Percentiles rank a stretch among this genome's conserved stretches.
These are phyloP conservation scores for Chloroceryle aenea DNA, from an alignment of 2,113 vertebrate genomes.

Conservation along the genomic window DNA sequence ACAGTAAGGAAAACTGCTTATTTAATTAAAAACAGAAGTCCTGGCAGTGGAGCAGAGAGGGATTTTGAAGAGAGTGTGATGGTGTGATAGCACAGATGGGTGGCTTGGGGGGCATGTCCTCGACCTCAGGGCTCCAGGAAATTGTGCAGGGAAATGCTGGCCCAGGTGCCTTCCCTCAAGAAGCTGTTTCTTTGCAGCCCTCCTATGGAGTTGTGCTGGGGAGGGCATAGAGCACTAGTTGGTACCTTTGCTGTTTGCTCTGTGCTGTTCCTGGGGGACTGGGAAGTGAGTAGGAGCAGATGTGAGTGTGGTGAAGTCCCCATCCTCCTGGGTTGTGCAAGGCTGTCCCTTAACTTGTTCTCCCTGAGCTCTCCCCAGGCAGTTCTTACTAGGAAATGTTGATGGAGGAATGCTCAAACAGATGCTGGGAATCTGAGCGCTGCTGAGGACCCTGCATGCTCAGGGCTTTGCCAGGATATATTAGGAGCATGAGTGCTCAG, in stretches of 20 bases:
- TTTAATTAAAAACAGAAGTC: neutral
- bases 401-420: neutral
- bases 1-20: neutral
- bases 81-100: neutral
- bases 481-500: neutral
- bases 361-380: neutral
- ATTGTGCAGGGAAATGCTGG: neutral
- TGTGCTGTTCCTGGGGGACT: neutral
- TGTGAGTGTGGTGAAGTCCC: neutral
- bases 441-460: neutral
- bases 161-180: fast-evolving
- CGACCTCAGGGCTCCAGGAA: neutral
- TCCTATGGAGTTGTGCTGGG: neutral
- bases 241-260: neutral
- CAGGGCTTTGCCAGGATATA: neutral
- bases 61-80: neutral
- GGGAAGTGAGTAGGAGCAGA: neutral
- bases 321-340: neutral
- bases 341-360: neutral
- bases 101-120: neutral
- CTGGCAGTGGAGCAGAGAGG: neutral
- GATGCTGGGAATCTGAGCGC: neutral
- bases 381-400: neutral
- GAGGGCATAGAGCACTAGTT: neutral
- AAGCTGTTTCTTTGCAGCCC: neutral